A percentile compares a stretch with the other conserved stretches of the same genome.
Conservation (phyloP, 2,797 vertebrate species). For the Syngnathus rostellatus region DNA sequence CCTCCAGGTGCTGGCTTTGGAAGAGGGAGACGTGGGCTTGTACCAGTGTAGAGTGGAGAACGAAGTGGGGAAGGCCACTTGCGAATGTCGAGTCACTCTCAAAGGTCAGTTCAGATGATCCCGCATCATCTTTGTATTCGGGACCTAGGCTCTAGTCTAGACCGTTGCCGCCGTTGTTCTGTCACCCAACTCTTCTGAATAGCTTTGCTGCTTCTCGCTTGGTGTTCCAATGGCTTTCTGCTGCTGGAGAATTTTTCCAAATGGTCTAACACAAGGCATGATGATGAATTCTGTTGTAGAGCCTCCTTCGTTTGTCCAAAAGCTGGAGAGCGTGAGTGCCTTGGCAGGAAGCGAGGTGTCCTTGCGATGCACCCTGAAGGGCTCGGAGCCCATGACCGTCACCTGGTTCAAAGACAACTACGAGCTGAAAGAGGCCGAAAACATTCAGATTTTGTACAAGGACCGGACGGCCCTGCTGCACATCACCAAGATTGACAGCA, state of each 20-base stretch:
- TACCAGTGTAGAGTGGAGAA: slow-evolving; percentile 90
- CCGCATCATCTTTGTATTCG: background rate
- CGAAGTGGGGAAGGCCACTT: slow-evolving; percentile 82
- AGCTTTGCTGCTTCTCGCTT: background rate
- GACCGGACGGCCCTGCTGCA: slow-evolving; percentile 78
- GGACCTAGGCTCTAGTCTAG: no score
- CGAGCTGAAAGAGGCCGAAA: slow-evolving; percentile 83
- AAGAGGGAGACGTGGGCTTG: slow-evolving; percentile 77
- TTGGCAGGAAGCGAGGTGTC: slow-evolving; percentile 78
- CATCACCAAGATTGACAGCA: slow-evolving; percentile 78
- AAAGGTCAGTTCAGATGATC: slow-evolving; percentile 81
- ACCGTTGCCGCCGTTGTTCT: background rate
- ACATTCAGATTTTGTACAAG: slow-evolving; percentile 83
- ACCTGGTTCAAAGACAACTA: slow-evolving; percentile 93
- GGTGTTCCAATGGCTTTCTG: background rate
- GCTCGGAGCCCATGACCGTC: slow-evolving; percentile 84
- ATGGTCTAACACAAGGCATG: background rate
- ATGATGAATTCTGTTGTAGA: slow-evolving; percentile 65
- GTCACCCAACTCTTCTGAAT: background rate
- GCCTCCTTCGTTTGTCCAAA: slow-evolving; percentile 85
- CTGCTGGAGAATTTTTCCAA: background rate
- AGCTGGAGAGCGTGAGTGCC: slow-evolving; percentile 81
- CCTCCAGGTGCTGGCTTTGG: slow-evolving; percentile 83
- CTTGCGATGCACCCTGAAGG: slow-evolving; percentile 83
- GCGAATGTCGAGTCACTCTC: slow-evolving; percentile 77